phyloP scores from a whole-genome alignment of 2,888 invertebrate species.

The Limnephilus lunatus region DNA sequence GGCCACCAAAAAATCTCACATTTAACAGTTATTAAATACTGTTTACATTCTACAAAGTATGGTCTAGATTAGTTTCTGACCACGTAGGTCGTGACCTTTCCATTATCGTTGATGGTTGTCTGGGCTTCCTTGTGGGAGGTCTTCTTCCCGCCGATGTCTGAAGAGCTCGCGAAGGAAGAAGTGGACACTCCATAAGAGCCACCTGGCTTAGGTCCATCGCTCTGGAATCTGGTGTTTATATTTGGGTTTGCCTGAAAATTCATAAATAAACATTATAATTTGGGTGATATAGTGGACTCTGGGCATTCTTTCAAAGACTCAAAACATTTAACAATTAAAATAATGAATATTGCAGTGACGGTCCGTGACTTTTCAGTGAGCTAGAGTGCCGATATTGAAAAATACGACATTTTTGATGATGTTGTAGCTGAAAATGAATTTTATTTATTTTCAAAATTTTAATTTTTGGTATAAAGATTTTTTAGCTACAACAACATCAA shows the following conservation, averaged over 20 bases:
- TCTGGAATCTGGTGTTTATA: constrained; percentile 72
- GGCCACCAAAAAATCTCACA: not conserved
- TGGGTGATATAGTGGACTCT: not conserved
- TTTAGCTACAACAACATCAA: too few species aligned
- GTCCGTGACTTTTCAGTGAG: too few species aligned
- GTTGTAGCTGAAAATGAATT: too few species aligned
- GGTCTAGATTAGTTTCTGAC: constrained; percentile 70
- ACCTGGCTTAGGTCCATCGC: constrained; percentile 65
- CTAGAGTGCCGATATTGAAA: too few species aligned
- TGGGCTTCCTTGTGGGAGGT: constrained; percentile 77
- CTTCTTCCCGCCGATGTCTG: constrained; percentile 79
- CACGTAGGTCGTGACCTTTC: constrained; percentile 81
- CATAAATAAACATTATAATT: not conserved
- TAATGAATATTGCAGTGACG: too few species aligned
- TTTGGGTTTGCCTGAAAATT: constrained; percentile 75
- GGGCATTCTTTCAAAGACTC: not conserved
- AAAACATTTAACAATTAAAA: constrained; percentile 38
- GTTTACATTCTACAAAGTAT: not conserved
- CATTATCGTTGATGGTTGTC: constrained; percentile 85
- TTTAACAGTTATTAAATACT: not conserved
- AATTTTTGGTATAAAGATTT: too few species aligned
- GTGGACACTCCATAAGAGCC: constrained; percentile 78
- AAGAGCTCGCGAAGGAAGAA: constrained; percentile 79
- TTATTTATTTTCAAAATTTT: too few species aligned
- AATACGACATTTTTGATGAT: too few species aligned